Evolutionary conservation across 2,888 invertebrate genomes (phyloP).

Genomic region (Pemphredon lugubris): DNA sequence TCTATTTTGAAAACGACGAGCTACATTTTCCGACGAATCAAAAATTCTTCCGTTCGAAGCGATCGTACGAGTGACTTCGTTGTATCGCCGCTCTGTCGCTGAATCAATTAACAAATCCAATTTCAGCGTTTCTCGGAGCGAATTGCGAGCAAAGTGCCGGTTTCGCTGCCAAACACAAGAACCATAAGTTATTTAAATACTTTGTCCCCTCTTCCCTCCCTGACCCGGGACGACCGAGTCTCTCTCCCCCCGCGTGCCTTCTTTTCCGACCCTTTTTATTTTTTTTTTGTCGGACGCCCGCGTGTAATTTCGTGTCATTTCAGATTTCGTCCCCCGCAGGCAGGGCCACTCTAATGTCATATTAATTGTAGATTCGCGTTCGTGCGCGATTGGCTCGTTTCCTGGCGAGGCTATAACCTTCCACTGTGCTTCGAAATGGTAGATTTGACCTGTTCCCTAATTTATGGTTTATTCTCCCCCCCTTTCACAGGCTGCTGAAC

Average conservation of each 20-base stretch:
- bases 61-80: not conserved
- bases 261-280: slow-evolving; percentile 13
- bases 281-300: slow-evolving; percentile 38
- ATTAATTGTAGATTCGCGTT: slow-evolving; percentile 75
- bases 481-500: not conserved
- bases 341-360: slow-evolving; percentile 71
- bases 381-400: slow-evolving; percentile 59
- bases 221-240: no score
- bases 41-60: not conserved
- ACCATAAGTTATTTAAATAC: slow-evolving; percentile 60
- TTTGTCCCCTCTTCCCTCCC: not conserved
- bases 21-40: no score
- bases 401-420: slow-evolving; percentile 50
- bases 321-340: slow-evolving; percentile 60
- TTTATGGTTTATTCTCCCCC: slow-evolving; percentile 14
- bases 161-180: slow-evolving; percentile 44
- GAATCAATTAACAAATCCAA: slow-evolving; percentile 30
- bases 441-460: slow-evolving; percentile 28
- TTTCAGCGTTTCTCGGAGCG: slow-evolving; percentile 8
- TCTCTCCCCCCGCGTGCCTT: slow-evolving; percentile 13
- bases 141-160: slow-evolving; percentile 50
- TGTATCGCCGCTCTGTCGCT: slow-evolving; percentile 12
- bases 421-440: slow-evolving; percentile 19
- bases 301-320: slow-evolving; percentile 68
- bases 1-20: no score